Evolutionary conservation across 1,140 invertebrate genomes (phyloP).

Genomic region (Apis laboriosa): DNA sequence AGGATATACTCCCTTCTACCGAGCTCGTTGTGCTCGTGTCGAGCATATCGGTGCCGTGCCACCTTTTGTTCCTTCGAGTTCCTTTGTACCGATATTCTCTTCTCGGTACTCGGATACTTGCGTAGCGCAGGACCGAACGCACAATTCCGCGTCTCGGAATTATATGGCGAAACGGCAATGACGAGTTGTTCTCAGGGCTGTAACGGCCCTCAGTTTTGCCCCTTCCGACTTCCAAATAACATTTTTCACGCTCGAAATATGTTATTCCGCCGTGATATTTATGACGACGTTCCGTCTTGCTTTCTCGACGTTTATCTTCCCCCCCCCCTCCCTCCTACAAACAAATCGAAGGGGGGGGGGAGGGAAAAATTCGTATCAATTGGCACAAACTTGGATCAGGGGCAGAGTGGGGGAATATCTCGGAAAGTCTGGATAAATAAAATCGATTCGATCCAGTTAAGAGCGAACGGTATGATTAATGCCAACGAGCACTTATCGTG

Average conservation of each 20-base stretch:
- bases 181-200: background rate
- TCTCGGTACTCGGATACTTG: background rate
- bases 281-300: too few species aligned
- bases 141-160: constrained; percentile 15
- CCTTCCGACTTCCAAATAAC: too few species aligned
- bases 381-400: background rate
- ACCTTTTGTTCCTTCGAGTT: background rate
- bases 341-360: background rate
- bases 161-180: constrained; percentile 1
- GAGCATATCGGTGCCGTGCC: background rate
- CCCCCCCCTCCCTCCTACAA: accelerated
- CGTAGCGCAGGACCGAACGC: background rate
- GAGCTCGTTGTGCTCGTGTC: too few species aligned
- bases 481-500: constrained; percentile 49
- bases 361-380: too few species aligned
- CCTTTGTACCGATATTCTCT: constrained; percentile 6
- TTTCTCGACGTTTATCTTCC: too few species aligned
- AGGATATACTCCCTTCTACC: background rate
- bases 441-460: constrained; percentile 51
- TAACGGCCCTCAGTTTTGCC: constrained; percentile 38
- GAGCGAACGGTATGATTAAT: constrained; percentile 51
- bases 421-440: constrained; percentile 36
- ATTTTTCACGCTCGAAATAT: too few species aligned
- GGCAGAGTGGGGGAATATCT: background rate
- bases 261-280: too few species aligned